These are phyloP conservation scores for Rhinopithecus roxellana DNA, from an alignment of 2,113 vertebrate species.

Conservation along the genomic window DNA sequence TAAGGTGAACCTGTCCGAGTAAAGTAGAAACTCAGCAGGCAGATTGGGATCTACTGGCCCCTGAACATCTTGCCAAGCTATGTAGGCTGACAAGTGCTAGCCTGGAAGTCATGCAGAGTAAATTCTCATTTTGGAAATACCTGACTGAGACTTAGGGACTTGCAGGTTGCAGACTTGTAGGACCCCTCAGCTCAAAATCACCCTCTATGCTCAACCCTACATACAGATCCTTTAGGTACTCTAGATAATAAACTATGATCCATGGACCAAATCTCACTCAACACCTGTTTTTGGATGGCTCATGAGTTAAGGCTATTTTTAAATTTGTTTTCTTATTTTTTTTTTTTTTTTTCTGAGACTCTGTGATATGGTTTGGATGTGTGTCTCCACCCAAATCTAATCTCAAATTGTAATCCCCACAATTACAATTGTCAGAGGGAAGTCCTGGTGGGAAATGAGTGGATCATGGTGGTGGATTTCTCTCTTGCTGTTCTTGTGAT, in stretches of 20 bases:
- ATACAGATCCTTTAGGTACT: accelerated
- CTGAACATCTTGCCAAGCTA: neutral
- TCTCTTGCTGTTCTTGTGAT: too few relatives aligned
- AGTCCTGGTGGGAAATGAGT: too few relatives aligned
- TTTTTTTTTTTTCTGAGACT: too few relatives aligned
- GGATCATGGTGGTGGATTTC: too few relatives aligned
- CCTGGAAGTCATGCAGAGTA: neutral
- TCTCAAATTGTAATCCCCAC: too few relatives aligned
- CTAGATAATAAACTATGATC: neutral
- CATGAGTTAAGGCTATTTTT: neutral
- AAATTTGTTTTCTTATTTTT: neutral
- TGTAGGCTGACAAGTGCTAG: neutral
- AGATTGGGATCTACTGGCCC: neutral
- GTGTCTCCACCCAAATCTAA: too few relatives aligned
- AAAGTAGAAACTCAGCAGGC: neutral
- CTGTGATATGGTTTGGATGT: too few relatives aligned
- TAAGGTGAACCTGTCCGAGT: neutral
- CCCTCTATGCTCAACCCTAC: accelerated
- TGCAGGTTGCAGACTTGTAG: neutral
- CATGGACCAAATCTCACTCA: neutral
- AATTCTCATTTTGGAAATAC: neutral
- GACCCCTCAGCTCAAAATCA: neutral
- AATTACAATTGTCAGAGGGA: too few relatives aligned
- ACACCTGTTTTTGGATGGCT: neutral
- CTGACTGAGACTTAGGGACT: neutral